Evolutionary conservation across 1,140 invertebrate species (phyloP).

Genomic region (Drosophila arizonae): DNA sequence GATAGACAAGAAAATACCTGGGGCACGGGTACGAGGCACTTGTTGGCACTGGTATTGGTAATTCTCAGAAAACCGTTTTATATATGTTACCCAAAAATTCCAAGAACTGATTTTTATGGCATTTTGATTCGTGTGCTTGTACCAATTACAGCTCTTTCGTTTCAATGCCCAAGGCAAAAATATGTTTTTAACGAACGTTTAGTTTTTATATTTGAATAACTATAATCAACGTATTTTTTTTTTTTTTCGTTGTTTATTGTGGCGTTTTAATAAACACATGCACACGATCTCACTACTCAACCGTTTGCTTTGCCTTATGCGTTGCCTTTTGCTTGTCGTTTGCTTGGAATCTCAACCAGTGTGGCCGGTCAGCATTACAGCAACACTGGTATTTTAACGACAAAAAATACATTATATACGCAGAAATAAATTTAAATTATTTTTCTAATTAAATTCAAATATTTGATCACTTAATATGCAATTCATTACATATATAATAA

Average conservation of each 20-base stretch:
- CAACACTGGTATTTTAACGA: neutral
- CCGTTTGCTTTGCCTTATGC: conserved; percentile 34
- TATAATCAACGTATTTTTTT: conserved; percentile 21
- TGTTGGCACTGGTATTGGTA: conserved; percentile 76
- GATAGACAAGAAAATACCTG: conserved; percentile 44
- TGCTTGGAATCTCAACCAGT: conserved; percentile 19
- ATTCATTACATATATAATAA: no score
- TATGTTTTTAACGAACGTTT: neutral
- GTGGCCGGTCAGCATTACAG: conserved; percentile 9
- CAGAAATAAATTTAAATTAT: neutral
- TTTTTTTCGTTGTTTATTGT: conserved; percentile 29
- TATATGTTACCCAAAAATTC: conserved; percentile 66
- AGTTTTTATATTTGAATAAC: conserved; percentile 2
- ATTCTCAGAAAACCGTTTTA: conserved; percentile 74
- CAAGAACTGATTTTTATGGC: conserved; percentile 71
- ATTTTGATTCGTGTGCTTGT: conserved; percentile 48
- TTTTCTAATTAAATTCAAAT: neutral
- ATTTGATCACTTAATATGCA: neutral
- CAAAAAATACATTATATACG: conserved; percentile 12
- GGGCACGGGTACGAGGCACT: conserved; percentile 50
- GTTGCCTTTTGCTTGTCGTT: conserved; percentile 30
- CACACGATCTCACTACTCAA: conserved; percentile 35
- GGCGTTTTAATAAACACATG: conserved; percentile 34
- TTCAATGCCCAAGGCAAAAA: neutral
- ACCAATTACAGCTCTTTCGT: conserved; percentile 4